Conservation (phyloP, 2,113 vertebrate species). For the Labrus mixtus region DNA sequence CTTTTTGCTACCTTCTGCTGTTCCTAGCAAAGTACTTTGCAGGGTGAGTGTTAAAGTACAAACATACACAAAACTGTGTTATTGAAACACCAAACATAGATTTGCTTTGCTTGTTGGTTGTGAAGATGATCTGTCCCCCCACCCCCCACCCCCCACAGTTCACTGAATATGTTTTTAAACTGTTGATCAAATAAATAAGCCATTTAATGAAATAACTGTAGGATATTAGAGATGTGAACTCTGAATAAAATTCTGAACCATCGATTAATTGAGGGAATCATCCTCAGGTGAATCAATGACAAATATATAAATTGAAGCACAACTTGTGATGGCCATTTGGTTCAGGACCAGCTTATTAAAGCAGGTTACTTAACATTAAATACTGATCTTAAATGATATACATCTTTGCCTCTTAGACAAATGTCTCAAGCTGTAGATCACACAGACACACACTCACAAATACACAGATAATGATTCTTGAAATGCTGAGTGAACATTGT, state of each 20-base stretch:
- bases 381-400: too few relatives aligned
- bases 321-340: too few relatives aligned
- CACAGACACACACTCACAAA: too few relatives aligned
- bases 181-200: not conserved
- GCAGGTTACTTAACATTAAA: too few relatives aligned
- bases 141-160: too few relatives aligned
- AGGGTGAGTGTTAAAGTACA: conserved; percentile 68
- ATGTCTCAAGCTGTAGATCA: too few relatives aligned
- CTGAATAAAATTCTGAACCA: too few relatives aligned
- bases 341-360: too few relatives aligned
- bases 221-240: not conserved
- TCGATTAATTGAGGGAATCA: not conserved
- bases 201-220: not conserved
- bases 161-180: not conserved
- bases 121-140: too few relatives aligned
- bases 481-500: not conserved
- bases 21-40: conserved; percentile 82
- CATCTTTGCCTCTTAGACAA: too few relatives aligned
- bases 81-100: not conserved
- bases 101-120: not conserved
- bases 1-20: conserved; percentile 80
- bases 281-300: too few relatives aligned
- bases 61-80: not conserved
- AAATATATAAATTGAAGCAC: too few relatives aligned
- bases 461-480: not conserved